Evolutionary conservation across 2,888 invertebrate species (phyloP), one percentile per base, ranked within the genome.

Genomic region (Chrysomela aeneicollis): DNA sequence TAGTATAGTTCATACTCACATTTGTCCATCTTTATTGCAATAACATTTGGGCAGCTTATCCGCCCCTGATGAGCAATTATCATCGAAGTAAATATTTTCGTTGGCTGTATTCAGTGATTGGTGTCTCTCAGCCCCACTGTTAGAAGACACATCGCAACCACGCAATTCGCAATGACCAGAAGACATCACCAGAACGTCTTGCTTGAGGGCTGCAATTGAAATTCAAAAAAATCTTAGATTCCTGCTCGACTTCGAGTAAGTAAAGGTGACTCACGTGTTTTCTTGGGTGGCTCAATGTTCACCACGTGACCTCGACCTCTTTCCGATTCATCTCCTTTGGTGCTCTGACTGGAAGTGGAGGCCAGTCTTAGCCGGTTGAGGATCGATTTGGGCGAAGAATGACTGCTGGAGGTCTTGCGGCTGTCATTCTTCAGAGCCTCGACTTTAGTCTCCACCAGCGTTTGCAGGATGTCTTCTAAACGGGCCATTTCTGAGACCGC

Each of bases 391-490:
- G 84, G 84, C 73, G 84, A 85, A 12, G 82, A 77, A 51, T 83
- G 83, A 47, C 78, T 73, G 68, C 81, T 75, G 65, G 75, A 73
- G 17, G 69, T 59, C 66, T 73, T 86, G 71, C 74, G 84, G 78
- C 71, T 83, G 77, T 73, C 84, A 79, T 71, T 82, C 79, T 85
- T 84, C 83, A 87, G 82, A 78, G 90, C 84, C 83, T 89, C 84
- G 80, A 89, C 87, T 85, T 91, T 91, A 75, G 87, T 88, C 82
- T 90, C 89, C 71, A 91, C 89, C 69, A 91, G 84, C 71, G 90
- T 89, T 61, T 90, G 88, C 73, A 91, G 85, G 71, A 91, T 89
- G 55, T 90, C 89, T 82, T 91, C 90, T 78, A 82, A 84, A 73
- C 89, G 87, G 69, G 88, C 87, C 79, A 90, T 87, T 77, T 86